A percentile compares a stretch with the other conserved stretches of the same genome.
phyloP scores from a whole-genome alignment of 2,797 vertebrate genomes.

The Melanitta fusca region DNA sequence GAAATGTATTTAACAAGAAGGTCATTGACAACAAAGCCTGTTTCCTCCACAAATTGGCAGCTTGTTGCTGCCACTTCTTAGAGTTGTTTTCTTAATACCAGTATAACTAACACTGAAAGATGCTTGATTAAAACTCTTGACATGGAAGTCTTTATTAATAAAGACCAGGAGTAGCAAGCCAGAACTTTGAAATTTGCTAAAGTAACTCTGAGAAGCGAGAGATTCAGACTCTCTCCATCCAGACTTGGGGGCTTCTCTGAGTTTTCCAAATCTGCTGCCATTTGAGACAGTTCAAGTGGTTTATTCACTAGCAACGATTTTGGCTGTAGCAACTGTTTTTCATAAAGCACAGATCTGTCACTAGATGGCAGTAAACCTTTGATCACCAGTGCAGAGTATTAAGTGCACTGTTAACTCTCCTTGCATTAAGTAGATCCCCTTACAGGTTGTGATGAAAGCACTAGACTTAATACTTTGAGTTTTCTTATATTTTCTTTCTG shows the following conservation, averaged over 20 bases:
- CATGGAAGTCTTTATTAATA: background rate
- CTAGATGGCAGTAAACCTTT: conserved; percentile 57
- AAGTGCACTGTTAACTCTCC: background rate
- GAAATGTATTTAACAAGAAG: background rate
- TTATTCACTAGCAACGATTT: background rate
- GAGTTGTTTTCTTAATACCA: too few species aligned
- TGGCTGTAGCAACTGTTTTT: background rate
- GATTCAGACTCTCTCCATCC: background rate
- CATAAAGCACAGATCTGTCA: background rate
- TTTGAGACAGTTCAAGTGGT: background rate
- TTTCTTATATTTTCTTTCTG: background rate
- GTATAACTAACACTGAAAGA: background rate
- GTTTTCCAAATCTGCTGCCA: background rate
- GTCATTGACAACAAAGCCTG: background rate
- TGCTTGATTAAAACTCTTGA: background rate
- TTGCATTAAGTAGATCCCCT: background rate
- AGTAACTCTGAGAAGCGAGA: background rate
- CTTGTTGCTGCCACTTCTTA: background rate
- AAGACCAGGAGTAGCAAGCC: background rate
- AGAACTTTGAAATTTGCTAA: background rate
- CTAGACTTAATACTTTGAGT: background rate
- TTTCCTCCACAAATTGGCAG: background rate
- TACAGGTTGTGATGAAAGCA: background rate
- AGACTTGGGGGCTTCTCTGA: background rate
- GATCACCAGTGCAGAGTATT: background rate